These are phyloP conservation scores for Leucophora obtusa DNA, from an alignment of 2,888 invertebrate species.

Conservation along the genomic window DNA sequence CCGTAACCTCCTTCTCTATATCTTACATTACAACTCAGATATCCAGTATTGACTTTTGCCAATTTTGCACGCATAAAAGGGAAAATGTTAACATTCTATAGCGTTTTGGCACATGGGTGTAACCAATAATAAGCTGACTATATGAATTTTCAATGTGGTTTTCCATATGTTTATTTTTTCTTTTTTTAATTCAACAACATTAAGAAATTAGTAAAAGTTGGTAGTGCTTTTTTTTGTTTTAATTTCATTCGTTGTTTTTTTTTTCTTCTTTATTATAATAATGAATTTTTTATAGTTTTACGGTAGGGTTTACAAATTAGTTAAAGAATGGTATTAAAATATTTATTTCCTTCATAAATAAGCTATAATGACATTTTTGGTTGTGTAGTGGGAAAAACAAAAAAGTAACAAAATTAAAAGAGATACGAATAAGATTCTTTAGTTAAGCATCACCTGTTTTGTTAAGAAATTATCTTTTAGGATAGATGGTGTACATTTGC, in stretches of 20 bases:
- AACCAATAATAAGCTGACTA: too few species aligned
- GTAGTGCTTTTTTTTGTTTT: background rate
- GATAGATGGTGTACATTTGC: background rate
- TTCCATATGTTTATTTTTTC: background rate
- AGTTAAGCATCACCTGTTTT: conserved; percentile 32
- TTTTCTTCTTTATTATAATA: background rate
- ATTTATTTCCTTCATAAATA: conserved; percentile 42
- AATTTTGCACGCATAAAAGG: too few species aligned
- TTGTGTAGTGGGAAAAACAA: background rate
- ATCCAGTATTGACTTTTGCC: too few species aligned
- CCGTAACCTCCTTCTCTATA: too few species aligned
- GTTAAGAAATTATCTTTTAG: conserved; percentile 16
- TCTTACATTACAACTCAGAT: too few species aligned
- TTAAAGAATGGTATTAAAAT: conserved; percentile 24
- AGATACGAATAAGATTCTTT: background rate
- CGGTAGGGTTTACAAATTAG: conserved; percentile 36
- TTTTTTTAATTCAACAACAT: conserved; percentile 8
- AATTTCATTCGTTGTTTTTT: conserved; percentile 7
- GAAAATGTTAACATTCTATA: too few species aligned
- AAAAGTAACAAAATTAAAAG: background rate
- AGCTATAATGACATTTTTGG: conserved; percentile 24
- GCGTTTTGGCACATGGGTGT: too few species aligned
- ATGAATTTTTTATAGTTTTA: conserved; percentile 36
- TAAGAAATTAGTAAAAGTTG: conserved; percentile 33
- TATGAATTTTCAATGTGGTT: background rate